Conservation (phyloP, 64 coral and sea anemone genomes). For the Pocillopora damicornis region DNA sequence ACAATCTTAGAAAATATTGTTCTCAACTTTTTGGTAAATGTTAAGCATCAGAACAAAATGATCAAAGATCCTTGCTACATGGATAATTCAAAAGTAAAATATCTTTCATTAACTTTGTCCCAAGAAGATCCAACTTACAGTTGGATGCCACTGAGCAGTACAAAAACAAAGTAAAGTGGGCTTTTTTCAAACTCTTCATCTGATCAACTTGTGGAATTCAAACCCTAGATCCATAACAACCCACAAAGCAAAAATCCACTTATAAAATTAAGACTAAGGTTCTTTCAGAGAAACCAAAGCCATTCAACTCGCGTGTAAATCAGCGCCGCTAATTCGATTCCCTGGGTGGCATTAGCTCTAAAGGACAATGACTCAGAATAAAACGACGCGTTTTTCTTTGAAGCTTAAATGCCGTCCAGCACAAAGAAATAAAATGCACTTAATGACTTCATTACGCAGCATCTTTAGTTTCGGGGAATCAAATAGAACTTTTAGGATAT, state of each 20-base stretch:
- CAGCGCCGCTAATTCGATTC: not conserved
- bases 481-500: not conserved
- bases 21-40: too few species aligned
- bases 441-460: constrained; percentile 24
- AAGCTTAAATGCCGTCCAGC: not conserved
- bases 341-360: not conserved
- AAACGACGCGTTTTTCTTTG: constrained; percentile 9
- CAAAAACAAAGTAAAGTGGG: not conserved
- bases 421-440: not conserved
- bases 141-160: not conserved
- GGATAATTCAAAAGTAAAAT: not conserved
- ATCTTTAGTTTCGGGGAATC: not conserved
- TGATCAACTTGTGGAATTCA: constrained; percentile 3
- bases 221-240: constrained; percentile 26
- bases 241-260: constrained; percentile 36
- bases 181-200: not conserved
- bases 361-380: not conserved
- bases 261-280: constrained; percentile 12
- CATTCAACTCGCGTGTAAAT: not conserved
- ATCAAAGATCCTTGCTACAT: not conserved
- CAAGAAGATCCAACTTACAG: not conserved
- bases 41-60: not conserved
- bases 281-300: not conserved
- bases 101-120: not conserved
- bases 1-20: too few species aligned